Evolutionary conservation across 1,140 invertebrate genomes (phyloP), one percentile per base, ranked within the genome.

Genomic region (Idris sp.): DNA sequence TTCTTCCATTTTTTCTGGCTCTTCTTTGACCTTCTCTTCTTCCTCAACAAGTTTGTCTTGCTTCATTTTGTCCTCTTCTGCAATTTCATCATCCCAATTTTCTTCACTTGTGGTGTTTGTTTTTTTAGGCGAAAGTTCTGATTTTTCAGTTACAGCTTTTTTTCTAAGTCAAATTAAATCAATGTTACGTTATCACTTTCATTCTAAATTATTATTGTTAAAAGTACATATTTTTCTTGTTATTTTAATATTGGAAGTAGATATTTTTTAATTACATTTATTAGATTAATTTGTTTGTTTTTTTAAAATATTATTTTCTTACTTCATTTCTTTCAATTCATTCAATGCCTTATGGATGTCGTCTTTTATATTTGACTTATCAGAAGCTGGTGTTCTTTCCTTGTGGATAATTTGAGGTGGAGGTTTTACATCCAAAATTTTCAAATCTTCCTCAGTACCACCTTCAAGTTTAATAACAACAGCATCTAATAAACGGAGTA

Each of bases 381-480:
- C 85, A 16, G 51, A 6, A 9, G 67, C 36, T 5, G 61, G 25
- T 11, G 74, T 48, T 79, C 68, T 26, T 25, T 85, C 80, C 79
- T 81, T 85, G 2, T 40, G 4, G 2, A 74, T 16, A 74, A 67
- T 15, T 11, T 77, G 75, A 10, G 79, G 81, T 54, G 65, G 51
- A 44, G 91, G 89, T 65, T 90, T 89, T 51, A 92, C 88, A 78
- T 97, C 95, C 2, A 98, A 88, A 9, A 93, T 89, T 76, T 93
- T 94, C 1, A 99, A 87, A 87, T 99, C 98, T 78, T 96, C 92
- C 69, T 99, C 97, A n/a, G 92, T 94, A 2, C 98, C 98, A 35
- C 97, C 98, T 89, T 99, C 98, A 9, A 99, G 88, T 84, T 97
- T 95, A 62, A 99, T 98, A 1, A 99, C 98, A 28, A 97, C 97